phyloP scores from a whole-genome alignment of 2,113 vertebrate genomes.

The Rhinolophus sinicus region DNA sequence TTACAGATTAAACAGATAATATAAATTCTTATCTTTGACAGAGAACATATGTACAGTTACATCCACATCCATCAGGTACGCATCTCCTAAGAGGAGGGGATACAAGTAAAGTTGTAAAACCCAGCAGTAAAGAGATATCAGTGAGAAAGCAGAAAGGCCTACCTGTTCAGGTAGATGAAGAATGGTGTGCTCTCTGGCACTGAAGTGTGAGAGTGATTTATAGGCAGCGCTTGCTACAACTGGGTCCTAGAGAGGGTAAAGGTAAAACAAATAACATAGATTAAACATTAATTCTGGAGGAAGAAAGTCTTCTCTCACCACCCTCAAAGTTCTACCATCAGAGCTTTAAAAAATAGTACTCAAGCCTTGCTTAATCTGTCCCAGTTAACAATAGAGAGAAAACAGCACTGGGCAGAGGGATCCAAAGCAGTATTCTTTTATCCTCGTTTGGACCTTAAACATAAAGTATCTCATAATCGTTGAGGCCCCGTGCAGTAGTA shows the following conservation, averaged over 20 bases:
- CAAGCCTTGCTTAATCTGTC: background rate
- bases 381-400: background rate
- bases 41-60: background rate
- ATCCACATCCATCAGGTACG: background rate
- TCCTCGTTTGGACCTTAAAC: background rate
- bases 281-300: background rate
- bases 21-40: background rate
- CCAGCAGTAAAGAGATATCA: background rate
- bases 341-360: background rate
- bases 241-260: conserved; percentile 85
- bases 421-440: background rate
- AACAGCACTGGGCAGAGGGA: background rate
- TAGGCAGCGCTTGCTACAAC: conserved; percentile 91
- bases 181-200: conserved; percentile 88
- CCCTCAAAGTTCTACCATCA: background rate
- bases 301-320: background rate
- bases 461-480: background rate
- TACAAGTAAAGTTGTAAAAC: background rate
- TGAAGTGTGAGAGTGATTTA: conserved; percentile 92
- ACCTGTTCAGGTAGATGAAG: conserved; percentile 94
- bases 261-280: conserved; percentile 31
- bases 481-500: background rate
- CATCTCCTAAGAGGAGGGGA: background rate
- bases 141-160: conserved; percentile 17
- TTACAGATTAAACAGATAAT: background rate